phyloP scores from a whole-genome alignment of 2,797 vertebrate species.

The Ambastaia sidthimunki region DNA sequence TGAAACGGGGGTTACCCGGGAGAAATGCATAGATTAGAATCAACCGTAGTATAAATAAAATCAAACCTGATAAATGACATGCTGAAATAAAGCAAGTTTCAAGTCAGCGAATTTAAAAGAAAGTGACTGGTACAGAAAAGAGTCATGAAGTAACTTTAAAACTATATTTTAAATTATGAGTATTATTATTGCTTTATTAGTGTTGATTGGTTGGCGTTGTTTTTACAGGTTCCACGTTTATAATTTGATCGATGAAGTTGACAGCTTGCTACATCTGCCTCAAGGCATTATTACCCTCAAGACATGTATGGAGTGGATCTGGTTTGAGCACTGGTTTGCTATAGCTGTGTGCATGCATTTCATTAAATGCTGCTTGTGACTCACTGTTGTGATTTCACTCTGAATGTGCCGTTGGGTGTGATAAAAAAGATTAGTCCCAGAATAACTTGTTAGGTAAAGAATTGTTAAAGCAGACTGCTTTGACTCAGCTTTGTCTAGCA shows the following conservation, averaged over 20 bases:
- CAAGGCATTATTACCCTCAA: neutral
- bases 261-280: neutral
- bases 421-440: no score
- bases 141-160: no score
- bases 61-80: neutral
- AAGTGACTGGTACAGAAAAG: neutral
- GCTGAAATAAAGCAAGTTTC: neutral
- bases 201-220: neutral
- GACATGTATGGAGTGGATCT: neutral
- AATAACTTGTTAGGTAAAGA: no score
- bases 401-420: no score
- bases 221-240: neutral
- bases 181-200: neutral
- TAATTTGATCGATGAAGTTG: neutral
- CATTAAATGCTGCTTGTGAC: no score
- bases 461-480: no score
- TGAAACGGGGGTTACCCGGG: neutral
- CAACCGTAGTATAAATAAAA: neutral
- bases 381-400: no score
- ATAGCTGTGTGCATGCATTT: no score
- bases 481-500: no score
- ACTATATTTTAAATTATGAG: no score
- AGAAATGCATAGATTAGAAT: constrained; percentile 9
- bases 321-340: no score
- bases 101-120: neutral